These are phyloP conservation scores for Pseudococcus jackbeardsleyi DNA, from an alignment of 2,888 invertebrate species.

Conservation along the genomic window DNA sequence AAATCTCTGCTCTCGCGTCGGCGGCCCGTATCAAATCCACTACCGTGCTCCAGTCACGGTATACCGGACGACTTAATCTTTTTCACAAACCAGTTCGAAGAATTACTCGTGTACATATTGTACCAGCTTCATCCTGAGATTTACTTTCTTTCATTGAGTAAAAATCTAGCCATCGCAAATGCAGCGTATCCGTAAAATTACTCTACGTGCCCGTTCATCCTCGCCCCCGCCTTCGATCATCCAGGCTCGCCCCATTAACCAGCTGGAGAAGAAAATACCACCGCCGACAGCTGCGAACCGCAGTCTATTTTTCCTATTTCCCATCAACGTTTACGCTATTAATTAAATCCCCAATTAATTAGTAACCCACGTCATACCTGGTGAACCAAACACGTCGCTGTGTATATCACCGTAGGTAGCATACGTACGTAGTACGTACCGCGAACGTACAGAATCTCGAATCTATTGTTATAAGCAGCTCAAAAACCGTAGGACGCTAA, in stretches of 20 bases:
- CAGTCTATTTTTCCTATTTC: constrained; percentile 27
- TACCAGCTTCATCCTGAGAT: background rate
- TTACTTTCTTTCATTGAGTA: constrained; percentile 15
- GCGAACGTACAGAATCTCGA: constrained; percentile 4
- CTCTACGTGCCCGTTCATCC: background rate
- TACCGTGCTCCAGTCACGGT: constrained; percentile 10
- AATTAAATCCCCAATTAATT: constrained; percentile 54
- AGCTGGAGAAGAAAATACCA: constrained; percentile 48
- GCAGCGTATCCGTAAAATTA: constrained; percentile 13
- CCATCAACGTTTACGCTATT: constrained; percentile 46
- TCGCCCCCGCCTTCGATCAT: background rate
- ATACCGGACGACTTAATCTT: constrained; percentile 32
- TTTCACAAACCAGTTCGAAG: constrained; percentile 28
- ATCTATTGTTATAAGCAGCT: constrained; percentile 21
- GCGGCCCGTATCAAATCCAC: constrained; percentile 16
- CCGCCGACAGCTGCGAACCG: constrained; percentile 51
- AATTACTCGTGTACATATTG: background rate
- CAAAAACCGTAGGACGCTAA: constrained; percentile 33
- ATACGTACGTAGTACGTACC: background rate
- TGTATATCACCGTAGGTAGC: background rate
- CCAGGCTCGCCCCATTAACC: background rate
- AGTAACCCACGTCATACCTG: constrained; percentile 45
- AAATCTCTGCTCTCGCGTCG: background rate
- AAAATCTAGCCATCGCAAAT: background rate
- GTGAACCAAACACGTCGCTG: constrained; percentile 15